Conservation (phyloP, 2,113 vertebrate species). For the Xenopus borealis region DNA sequence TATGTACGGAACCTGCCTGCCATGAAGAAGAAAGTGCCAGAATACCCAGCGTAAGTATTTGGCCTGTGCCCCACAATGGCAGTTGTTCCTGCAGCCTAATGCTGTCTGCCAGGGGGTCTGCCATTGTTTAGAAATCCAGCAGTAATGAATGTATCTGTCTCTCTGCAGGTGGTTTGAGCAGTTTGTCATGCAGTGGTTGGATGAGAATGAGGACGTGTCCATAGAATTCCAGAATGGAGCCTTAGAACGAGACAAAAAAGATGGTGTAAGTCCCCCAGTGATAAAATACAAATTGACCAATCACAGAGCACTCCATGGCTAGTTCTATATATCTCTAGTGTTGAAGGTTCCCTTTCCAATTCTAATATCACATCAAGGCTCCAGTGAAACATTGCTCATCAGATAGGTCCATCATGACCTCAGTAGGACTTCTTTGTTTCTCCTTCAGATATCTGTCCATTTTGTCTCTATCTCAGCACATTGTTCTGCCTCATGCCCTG, state of each 20-base stretch:
- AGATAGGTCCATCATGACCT: too few relatives aligned
- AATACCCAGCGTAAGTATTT: conserved; percentile 87
- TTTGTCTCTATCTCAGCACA: too few relatives aligned
- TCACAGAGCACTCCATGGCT: too few relatives aligned
- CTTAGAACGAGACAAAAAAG: conserved; percentile 95
- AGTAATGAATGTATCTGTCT: not conserved
- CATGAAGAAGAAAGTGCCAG: conserved; percentile 79
- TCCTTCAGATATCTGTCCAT: too few relatives aligned
- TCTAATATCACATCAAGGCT: not conserved
- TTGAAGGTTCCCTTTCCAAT: not conserved
- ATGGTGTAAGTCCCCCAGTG: conserved; percentile 78
- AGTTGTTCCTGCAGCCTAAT: too few relatives aligned
- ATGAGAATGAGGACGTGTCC: conserved; percentile 95
- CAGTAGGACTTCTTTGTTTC: too few relatives aligned
- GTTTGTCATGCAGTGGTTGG: conserved; percentile 96
- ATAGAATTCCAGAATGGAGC: conserved; percentile 94
- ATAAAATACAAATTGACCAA: not conserved
- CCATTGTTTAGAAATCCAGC: too few relatives aligned
- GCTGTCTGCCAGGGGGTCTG: too few relatives aligned
- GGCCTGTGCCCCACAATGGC: not conserved
- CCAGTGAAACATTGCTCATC: too few relatives aligned
- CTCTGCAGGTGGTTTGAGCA: conserved; percentile 87
- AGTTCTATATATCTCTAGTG: not conserved
- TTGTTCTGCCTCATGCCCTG: too few relatives aligned
- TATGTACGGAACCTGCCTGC: conserved; percentile 85